Evolutionary conservation across 2,113 vertebrate species (phyloP), one percentile per base, ranked within the genome.

Genomic region (Sinocyclocheilus anophthalmus): DNA sequence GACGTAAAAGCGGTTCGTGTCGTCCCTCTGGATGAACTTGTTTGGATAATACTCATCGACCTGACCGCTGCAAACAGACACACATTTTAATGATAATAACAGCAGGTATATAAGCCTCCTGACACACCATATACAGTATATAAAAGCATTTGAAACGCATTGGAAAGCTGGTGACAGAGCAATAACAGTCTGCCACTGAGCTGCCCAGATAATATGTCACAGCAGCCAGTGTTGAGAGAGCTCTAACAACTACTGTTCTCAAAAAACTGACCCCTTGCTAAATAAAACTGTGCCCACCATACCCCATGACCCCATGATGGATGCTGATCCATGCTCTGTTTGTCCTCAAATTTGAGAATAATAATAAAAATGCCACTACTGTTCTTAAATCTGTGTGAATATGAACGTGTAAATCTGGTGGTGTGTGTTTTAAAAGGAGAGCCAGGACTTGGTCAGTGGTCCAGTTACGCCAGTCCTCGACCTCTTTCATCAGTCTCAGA

Each of bases 1-100:
- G 39, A 95, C 93, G 88, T 96, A 95, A 89, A 96, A 97, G 8
- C 94, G 89, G n/a, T 95, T 94, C 0, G 92, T 95, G 87, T 97
- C 92, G 0, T 95, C 95, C 90, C 96, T 91, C 90, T 96, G 95
- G 79, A 97, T 97, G 92, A 97, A 97, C 88, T 94, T 96, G 91
- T 97, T 97, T 59, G 96, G 95, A 87, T 97, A 96, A 89, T 93
- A 95, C 30, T 92, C 90, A 33, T 95, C 89, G 76, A 96, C 92
- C 33, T 97, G 93, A 0, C 86, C 85, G 61, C 97, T 97, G 89
- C 63, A 61, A 26, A 90, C 4, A 67, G 81, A 88, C 18, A 61
- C 12, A 45, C 1, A n/a, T 7, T 22, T 86, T 22, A 75, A 11
- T 45, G 24, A 16, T 10, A 59, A 76, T 24, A n/a, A 5, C n/a